phyloP scores from a whole-genome alignment of 2,888 invertebrate species.

The Aplocera efformata region DNA sequence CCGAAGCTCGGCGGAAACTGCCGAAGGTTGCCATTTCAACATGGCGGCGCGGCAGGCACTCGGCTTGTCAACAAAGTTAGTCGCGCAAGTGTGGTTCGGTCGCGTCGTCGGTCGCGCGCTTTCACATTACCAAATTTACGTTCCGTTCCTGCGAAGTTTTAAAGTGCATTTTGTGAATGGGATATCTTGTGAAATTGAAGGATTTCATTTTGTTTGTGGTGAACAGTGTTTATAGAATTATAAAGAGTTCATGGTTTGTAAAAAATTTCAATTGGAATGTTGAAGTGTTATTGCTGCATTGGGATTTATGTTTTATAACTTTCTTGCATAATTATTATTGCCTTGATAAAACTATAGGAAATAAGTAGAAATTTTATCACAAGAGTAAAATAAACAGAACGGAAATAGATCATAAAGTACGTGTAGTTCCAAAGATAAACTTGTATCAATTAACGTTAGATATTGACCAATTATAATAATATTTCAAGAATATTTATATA shows the following conservation, averaged over 20 bases:
- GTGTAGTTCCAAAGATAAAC: slow-evolving; percentile 2
- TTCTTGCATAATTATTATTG: slow-evolving; percentile 1
- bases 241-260: slow-evolving; percentile 35
- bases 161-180: slow-evolving; percentile 40
- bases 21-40: slow-evolving; percentile 64
- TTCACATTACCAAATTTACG: slow-evolving; percentile 28
- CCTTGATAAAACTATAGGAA: neutral
- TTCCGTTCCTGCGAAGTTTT: slow-evolving; percentile 36
- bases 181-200: slow-evolving; percentile 15
- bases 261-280: slow-evolving; percentile 38
- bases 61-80: slow-evolving; percentile 75
- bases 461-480: neutral
- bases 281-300: slow-evolving; percentile 37
- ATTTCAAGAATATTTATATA: no score
- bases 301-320: slow-evolving; percentile 41
- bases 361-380: neutral
- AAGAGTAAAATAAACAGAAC: neutral
- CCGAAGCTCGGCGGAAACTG: slow-evolving; percentile 50
- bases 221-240: slow-evolving; percentile 29
- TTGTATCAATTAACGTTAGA: neutral
- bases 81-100: slow-evolving; percentile 45
- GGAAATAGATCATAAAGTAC: slow-evolving; percentile 4
- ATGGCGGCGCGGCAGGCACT: slow-evolving; percentile 60
- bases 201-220: slow-evolving; percentile 16
- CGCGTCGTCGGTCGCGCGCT: slow-evolving; percentile 50